These are phyloP conservation scores for Oreamnos americanus DNA, from an alignment of 2,113 vertebrate species.

Conservation along the genomic window DNA sequence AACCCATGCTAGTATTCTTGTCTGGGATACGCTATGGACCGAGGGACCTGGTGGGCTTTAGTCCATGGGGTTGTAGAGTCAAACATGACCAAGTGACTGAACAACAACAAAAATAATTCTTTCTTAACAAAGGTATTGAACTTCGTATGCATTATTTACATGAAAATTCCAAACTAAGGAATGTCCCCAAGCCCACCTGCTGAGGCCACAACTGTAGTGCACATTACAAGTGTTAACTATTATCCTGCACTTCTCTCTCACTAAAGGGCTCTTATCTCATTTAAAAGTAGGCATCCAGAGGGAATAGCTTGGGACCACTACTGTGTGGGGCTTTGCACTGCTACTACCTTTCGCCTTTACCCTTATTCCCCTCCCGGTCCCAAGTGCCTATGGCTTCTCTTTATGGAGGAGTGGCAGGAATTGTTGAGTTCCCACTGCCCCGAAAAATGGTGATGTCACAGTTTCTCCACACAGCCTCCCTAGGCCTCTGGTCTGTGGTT, in stretches of 20 bases:
- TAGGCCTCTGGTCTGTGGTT: neutral
- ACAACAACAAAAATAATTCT: neutral
- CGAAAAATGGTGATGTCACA: too few species aligned
- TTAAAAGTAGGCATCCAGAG: neutral
- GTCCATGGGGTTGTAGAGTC: neutral
- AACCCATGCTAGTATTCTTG: neutral
- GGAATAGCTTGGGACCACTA: neutral
- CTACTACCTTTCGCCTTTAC: neutral
- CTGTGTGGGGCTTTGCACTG: neutral
- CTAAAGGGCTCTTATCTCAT: neutral
- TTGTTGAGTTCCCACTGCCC: neutral
- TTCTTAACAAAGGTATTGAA: neutral
- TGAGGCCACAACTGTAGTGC: neutral
- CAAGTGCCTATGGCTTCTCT: neutral
- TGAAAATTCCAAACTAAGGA: neutral
- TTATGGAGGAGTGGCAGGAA: neutral
- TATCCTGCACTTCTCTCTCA: neutral
- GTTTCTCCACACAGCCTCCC: neutral
- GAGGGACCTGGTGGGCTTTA: neutral
- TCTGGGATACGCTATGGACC: neutral
- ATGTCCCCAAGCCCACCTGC: neutral
- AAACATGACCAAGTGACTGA: neutral
- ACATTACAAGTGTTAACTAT: neutral
- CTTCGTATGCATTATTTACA: neutral
- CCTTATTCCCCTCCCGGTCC: neutral